Percentiles rank a stretch among this genome's conserved stretches.
Evolutionary conservation across 2,797 vertebrate species (phyloP).

Genomic region (Lindbergichthys nudifrons): DNA sequence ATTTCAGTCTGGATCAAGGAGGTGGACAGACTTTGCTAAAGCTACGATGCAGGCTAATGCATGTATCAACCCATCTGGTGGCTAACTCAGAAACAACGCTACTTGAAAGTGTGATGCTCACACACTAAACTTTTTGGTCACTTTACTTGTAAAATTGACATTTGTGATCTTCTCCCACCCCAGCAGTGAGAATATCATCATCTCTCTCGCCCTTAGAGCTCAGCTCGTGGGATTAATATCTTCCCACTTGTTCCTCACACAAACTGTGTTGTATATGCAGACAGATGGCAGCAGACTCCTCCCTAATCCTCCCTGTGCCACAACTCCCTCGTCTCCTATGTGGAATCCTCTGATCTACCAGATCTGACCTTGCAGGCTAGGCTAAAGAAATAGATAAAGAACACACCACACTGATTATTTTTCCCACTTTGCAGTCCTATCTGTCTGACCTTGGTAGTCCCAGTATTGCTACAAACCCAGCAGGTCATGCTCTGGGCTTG

Average conservation of each 20-base stretch:
- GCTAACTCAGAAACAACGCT: neutral
- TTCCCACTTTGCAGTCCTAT: constrained; percentile 9
- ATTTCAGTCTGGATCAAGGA: neutral
- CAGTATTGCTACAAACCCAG: constrained; percentile 14
- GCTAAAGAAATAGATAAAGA: constrained; percentile 21
- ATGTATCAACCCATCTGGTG: neutral
- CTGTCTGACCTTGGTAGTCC: constrained; percentile 37
- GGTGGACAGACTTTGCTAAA: neutral
- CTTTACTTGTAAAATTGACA: constrained; percentile 3
- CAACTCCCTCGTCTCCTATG: constrained; percentile 27
- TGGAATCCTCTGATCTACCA: constrained; percentile 40
- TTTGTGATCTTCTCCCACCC: constrained; percentile 33
- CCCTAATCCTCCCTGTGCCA: constrained; percentile 43
- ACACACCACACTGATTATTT: constrained; percentile 28
- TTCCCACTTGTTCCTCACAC: constrained; percentile 47
- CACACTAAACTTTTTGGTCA: neutral
- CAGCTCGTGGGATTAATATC: constrained; percentile 44
- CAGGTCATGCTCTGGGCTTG: neutral
- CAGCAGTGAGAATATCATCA: constrained; percentile 26
- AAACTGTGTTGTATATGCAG: constrained; percentile 33
- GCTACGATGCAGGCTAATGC: neutral
- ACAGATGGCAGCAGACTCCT: constrained; percentile 63
- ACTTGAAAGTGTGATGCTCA: neutral
- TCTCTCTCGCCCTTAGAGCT: constrained; percentile 30
- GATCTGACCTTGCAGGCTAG: constrained; percentile 42